phyloP scores from a whole-genome alignment of 1,140 invertebrate genomes.

The Macrosteles quadrilineatus region DNA sequence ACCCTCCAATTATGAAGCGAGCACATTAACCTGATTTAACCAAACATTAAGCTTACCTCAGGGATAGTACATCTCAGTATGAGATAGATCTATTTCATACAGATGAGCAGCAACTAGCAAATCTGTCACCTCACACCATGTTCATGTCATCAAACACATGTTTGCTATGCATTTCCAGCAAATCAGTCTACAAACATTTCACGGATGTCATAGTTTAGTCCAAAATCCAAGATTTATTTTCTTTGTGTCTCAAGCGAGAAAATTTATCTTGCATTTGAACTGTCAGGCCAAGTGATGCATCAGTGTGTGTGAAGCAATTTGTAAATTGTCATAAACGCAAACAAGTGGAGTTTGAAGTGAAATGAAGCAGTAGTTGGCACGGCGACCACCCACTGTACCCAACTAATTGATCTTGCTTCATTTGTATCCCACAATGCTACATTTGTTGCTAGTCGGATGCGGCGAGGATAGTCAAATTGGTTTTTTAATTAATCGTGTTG shows the following conservation, averaged over 20 bases:
- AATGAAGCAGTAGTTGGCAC: slow-evolving; percentile 10
- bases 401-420: slow-evolving; percentile 19
- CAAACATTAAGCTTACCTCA: too few species aligned
- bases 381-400: neutral
- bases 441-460: neutral
- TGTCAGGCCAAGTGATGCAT: too few species aligned
- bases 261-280: slow-evolving; percentile 14
- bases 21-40: too few species aligned
- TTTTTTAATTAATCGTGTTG: too few species aligned
- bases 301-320: slow-evolving; percentile 6
- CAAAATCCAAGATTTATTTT: slow-evolving; percentile 4
- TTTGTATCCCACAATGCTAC: slow-evolving; percentile 9
- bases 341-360: slow-evolving; percentile 16
- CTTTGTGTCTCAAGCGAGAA: neutral
- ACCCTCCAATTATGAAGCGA: too few species aligned
- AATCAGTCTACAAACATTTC: neutral
- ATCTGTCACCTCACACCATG: too few species aligned
- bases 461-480: too few species aligned
- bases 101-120: too few species aligned
- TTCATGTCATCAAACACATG: slow-evolving; percentile 15
- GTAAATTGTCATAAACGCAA: slow-evolving; percentile 26
- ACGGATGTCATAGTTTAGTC: slow-evolving; percentile 12
- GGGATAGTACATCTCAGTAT: too few species aligned
- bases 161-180: neutral
- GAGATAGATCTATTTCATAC: too few species aligned